These are phyloP conservation scores for Hydractinia echinata DNA, from an alignment of 30 jellyfish, hydroid and myxozoan genomes.

Conservation along the genomic window DNA sequence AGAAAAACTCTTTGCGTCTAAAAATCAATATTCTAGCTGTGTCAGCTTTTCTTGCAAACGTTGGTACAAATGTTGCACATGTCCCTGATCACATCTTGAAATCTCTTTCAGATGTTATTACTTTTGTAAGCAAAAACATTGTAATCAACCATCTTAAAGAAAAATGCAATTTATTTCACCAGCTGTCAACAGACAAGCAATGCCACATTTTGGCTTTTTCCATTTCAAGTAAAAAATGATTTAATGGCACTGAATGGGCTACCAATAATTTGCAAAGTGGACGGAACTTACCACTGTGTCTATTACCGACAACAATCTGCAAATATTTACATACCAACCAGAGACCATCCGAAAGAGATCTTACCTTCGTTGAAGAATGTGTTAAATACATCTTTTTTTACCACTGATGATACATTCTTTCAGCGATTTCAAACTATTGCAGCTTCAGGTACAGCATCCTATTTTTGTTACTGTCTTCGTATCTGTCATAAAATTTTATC, in stretches of 20 bases:
- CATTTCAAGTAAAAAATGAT: too few relatives aligned
- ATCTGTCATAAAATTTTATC: too few relatives aligned
- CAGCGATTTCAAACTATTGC: not conserved
- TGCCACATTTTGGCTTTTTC: too few relatives aligned
- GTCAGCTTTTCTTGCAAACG: constrained; percentile 1
- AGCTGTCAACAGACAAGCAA: too few relatives aligned
- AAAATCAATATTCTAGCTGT: constrained; percentile 27
- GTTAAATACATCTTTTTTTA: not conserved
- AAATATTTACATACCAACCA: not conserved
- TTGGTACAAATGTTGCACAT: not conserved
- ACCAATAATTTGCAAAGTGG: too few relatives aligned
- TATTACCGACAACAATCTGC: too few relatives aligned
- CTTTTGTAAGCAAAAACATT: not conserved
- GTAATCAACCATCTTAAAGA: not conserved
- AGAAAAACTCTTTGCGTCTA: not conserved
- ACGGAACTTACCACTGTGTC: too few relatives aligned
- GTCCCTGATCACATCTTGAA: constrained; percentile 40
- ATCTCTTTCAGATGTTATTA: not conserved
- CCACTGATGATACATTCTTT: not conserved
- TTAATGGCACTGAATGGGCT: too few relatives aligned
- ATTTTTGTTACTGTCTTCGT: too few relatives aligned
- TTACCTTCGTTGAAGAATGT: not conserved
- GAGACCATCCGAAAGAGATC: not conserved
- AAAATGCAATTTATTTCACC: too few relatives aligned
- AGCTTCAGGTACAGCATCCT: not conserved